Percentiles rank a stretch among this genome's conserved stretches.
Conservation (phyloP, 1,140 invertebrate species). For the Drosophila sucinea region DNA sequence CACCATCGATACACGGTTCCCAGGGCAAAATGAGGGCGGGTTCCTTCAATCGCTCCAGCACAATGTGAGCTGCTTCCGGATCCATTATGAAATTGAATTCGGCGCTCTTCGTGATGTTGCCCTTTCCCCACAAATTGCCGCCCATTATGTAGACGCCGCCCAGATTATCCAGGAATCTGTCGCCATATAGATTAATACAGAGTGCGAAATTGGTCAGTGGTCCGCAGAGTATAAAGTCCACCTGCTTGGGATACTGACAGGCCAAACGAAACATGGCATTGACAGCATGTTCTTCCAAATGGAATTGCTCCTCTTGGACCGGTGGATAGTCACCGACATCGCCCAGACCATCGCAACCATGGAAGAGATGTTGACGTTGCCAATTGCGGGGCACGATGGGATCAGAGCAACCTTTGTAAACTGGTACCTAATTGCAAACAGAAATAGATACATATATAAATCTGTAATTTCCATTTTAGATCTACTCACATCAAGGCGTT, state of each 20-base stretch:
- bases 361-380: slow-evolving; percentile 25
- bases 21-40: slow-evolving; percentile 86
- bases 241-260: slow-evolving; percentile 40
- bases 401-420: slow-evolving; percentile 85
- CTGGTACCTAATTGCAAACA: slow-evolving; percentile 85
- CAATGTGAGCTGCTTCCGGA: slow-evolving; percentile 90
- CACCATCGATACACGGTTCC: slow-evolving; percentile 85
- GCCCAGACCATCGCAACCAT: slow-evolving; percentile 87
- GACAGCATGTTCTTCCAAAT: slow-evolving; percentile 54
- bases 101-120: slow-evolving; percentile 86
- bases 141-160: slow-evolving; percentile 89
- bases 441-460: not conserved
- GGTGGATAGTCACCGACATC: slow-evolving; percentile 75
- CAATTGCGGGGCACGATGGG: slow-evolving; percentile 51
- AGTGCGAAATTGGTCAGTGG: slow-evolving; percentile 91
- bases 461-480: not conserved
- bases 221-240: slow-evolving; percentile 78
- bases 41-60: slow-evolving; percentile 84
- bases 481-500: slow-evolving; percentile 84
- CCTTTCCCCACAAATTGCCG: slow-evolving; percentile 88
- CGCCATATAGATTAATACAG: slow-evolving; percentile 87
- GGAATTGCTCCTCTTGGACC: slow-evolving; percentile 3
- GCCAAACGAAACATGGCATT: slow-evolving; percentile 84
- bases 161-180: slow-evolving; percentile 85
- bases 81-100: slow-evolving; percentile 92